phyloP scores from a whole-genome alignment of 1,140 invertebrate genomes.

The Pogonognathellus flavescens region DNA sequence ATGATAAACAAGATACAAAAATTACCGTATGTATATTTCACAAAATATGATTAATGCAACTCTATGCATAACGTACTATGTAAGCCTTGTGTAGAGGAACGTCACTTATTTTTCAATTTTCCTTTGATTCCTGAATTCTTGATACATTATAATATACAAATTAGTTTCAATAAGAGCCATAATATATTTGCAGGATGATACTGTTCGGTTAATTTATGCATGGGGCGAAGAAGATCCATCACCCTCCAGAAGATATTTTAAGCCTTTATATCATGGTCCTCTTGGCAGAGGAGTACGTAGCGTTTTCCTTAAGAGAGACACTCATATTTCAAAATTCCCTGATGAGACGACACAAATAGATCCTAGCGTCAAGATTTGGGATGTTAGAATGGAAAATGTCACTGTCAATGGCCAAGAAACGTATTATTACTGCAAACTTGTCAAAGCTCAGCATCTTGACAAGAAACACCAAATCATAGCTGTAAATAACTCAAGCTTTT shows the following conservation, averaged over 20 bases:
- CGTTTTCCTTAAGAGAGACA: constrained; percentile 68
- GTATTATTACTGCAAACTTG: constrained; percentile 78
- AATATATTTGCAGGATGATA: constrained; percentile 76
- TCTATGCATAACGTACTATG: too few species aligned
- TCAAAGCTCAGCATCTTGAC: constrained; percentile 78
- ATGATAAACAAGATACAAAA: constrained; percentile 69
- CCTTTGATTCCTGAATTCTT: too few species aligned
- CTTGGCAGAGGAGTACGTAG: constrained; percentile 77
- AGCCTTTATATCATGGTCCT: constrained; percentile 73
- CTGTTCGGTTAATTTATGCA: constrained; percentile 83
- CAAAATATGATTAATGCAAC: too few species aligned
- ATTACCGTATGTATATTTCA: too few species aligned
- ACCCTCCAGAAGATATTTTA: constrained; percentile 76
- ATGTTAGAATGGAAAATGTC: constrained; percentile 81
- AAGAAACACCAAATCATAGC: constrained; percentile 86
- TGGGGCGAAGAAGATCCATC: constrained; percentile 78
- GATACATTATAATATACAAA: too few species aligned
- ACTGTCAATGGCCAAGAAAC: constrained; percentile 7
- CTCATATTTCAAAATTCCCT: constrained; percentile 55
- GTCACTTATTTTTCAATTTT: too few species aligned
- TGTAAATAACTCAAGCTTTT: constrained; percentile 71
- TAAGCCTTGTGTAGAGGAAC: too few species aligned
- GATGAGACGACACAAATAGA: not conserved
- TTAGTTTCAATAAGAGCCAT: too few species aligned
- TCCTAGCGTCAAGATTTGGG: constrained; percentile 74